Evolutionary conservation across 2,888 invertebrate genomes (phyloP).

Genomic region (Atethmia centrago): DNA sequence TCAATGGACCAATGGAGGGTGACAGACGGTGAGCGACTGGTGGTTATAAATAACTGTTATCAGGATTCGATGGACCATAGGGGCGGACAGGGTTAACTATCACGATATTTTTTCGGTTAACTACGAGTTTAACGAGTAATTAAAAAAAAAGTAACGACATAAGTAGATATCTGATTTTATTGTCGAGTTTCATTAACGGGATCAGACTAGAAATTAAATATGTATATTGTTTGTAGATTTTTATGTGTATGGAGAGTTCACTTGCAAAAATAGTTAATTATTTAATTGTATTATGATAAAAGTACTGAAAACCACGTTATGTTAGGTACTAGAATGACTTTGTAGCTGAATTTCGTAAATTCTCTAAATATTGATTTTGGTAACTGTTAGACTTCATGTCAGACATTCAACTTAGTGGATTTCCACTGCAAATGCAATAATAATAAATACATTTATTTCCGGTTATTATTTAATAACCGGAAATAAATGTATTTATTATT

Average conservation of each 20-base stretch:
- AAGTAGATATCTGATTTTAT: not conserved
- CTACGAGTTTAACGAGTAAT: constrained; percentile 28
- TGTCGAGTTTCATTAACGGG: not conserved
- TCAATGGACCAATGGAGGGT: constrained; percentile 68
- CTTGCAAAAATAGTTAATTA: not conserved
- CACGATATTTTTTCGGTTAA: constrained; percentile 43
- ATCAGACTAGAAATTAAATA: not conserved
- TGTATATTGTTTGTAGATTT: not conserved
- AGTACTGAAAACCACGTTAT: not conserved
- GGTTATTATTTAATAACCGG: too few relatives aligned
- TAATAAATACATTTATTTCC: too few relatives aligned
- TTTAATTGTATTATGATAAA: too few relatives aligned
- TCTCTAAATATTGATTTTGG: too few relatives aligned
- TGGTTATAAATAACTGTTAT: constrained; percentile 86
- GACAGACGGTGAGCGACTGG: constrained; percentile 72
- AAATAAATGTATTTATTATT: constrained; percentile 20
- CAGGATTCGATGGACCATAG: constrained; percentile 77
- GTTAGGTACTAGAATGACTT: not conserved
- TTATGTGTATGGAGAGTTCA: not conserved
- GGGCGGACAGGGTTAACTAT: constrained; percentile 73
- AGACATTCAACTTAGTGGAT: constrained; percentile 6
- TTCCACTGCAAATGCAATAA: too few relatives aligned
- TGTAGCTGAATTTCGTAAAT: not conserved
- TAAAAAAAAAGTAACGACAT: constrained; percentile 6
- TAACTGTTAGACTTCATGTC: not conserved